Percentiles rank a stretch among this genome's conserved stretches.
Evolutionary conservation across 2,113 vertebrate genomes (phyloP).

Genomic region (Amphilophus citrinellus): DNA sequence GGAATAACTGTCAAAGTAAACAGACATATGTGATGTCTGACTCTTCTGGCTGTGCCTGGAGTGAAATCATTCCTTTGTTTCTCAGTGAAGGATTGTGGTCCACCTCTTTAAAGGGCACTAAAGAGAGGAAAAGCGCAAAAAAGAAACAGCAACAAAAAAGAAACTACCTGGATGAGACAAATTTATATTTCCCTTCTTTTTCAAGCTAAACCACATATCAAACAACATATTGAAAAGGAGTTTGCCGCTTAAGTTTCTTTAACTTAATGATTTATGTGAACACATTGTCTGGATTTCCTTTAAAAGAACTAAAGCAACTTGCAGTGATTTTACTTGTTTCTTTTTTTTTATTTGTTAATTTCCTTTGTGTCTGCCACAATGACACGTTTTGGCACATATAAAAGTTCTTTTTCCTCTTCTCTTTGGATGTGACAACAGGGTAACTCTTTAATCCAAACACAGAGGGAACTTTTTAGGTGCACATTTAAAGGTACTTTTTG

Average conservation of each 20-base stretch:
- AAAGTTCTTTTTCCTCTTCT: conserved; percentile 48
- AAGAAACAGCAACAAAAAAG: conserved; percentile 29
- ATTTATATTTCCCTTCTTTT: conserved; percentile 21
- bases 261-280: conserved; percentile 60
- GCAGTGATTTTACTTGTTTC: conserved; percentile 43
- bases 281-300: conserved; percentile 65
- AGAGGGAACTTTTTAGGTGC: conserved; percentile 40
- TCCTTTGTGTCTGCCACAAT: conserved; percentile 43
- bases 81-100: conserved; percentile 66
- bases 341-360: conserved; percentile 45
- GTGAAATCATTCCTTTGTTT: conserved; percentile 74
- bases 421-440: conserved; percentile 82
- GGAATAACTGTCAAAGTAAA: conserved; percentile 46
- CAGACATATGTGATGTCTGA: conserved; percentile 58
- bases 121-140: conserved; percentile 60
- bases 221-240: conserved; percentile 55
- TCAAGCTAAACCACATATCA: conserved; percentile 74
- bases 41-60: conserved; percentile 68
- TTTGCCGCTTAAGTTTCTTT: conserved; percentile 63
- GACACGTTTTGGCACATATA: conserved; percentile 40
- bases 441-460: conserved; percentile 68
- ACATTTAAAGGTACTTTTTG: conserved; percentile 46
- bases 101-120: conserved; percentile 65
- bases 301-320: conserved; percentile 31
- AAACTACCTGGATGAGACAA: conserved; percentile 89